A percentile compares a stretch with the other conserved stretches of the same genome.
phyloP scores from a whole-genome alignment of 2,797 vertebrate genomes.

The Crenuchus spilurus region DNA sequence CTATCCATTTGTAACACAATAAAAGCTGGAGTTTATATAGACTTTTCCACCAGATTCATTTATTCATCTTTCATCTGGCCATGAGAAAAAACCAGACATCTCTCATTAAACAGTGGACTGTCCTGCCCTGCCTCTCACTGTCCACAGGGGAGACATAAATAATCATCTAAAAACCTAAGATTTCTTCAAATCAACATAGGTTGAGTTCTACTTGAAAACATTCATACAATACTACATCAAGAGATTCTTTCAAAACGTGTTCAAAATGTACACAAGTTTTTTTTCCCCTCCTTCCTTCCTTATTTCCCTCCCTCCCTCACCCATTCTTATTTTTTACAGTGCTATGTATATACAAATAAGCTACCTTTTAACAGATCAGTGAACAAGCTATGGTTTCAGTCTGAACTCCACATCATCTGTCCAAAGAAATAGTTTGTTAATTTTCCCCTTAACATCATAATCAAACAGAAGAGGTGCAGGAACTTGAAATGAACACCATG shows the following conservation, averaged over 20 bases:
- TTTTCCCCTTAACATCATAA: slow-evolving; percentile 34
- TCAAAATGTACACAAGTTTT: slow-evolving; percentile 94
- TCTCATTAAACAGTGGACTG: slow-evolving; percentile 89
- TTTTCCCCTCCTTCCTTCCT: slow-evolving; percentile 58
- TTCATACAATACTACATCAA: slow-evolving; percentile 97
- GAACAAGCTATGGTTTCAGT: slow-evolving; percentile 64
- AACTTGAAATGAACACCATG: slow-evolving; percentile 39
- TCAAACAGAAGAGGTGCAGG: slow-evolving; percentile 28
- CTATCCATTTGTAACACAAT: slow-evolving; percentile 59
- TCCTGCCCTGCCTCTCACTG: slow-evolving; percentile 81
- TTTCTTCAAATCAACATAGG: slow-evolving; percentile 93
- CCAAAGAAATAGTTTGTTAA: slow-evolving; percentile 37
- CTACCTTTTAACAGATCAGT: slow-evolving; percentile 90
- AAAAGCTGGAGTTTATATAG: slow-evolving; percentile 62
- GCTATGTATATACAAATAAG: slow-evolving; percentile 86
- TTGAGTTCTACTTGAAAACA: slow-evolving; percentile 91
- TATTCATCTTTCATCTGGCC: slow-evolving; percentile 79
- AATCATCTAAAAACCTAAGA: slow-evolving; percentile 93
- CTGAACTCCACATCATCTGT: slow-evolving; percentile 59
- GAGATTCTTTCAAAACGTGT: slow-evolving; percentile 93
- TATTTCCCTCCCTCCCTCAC: slow-evolving; percentile 60
- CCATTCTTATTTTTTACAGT: slow-evolving; percentile 78
- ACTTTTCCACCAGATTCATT: slow-evolving; percentile 69
- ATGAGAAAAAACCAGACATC: slow-evolving; percentile 82
- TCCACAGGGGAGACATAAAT: slow-evolving; percentile 94